Percentiles rank a stretch among this genome's conserved stretches.
Evolutionary conservation across 2,113 vertebrate species (phyloP).

Genomic region (Lagopus leucura): DNA sequence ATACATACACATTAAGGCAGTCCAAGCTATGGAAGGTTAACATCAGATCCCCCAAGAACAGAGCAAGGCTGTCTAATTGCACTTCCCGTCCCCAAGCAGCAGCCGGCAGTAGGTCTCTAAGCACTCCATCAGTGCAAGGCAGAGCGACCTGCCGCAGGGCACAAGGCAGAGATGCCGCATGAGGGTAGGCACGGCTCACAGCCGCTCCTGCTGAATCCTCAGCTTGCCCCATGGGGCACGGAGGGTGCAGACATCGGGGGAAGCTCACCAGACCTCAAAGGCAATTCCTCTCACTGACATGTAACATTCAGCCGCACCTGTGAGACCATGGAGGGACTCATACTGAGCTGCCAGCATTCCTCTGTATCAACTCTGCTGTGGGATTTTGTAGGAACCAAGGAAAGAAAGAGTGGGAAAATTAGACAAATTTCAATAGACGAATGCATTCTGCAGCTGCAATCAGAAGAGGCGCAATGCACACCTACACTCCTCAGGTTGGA

Average conservation of each 20-base stretch:
- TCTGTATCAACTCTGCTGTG: accelerated
- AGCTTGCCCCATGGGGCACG: neutral
- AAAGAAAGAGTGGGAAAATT: neutral
- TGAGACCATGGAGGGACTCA: neutral
- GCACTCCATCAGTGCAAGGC: neutral
- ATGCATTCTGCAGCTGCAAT: neutral
- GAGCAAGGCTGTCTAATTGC: neutral
- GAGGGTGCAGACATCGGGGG: neutral
- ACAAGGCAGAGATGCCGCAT: neutral
- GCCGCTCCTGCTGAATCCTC: neutral
- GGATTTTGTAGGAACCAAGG: neutral
- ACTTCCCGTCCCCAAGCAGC: neutral
- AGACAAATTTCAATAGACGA: neutral
- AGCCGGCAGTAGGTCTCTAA: neutral
- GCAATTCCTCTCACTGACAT: neutral
- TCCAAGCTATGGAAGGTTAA: neutral
- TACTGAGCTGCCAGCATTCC: neutral
- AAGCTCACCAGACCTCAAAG: neutral
- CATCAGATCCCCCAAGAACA: neutral
- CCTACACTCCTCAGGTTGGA: neutral
- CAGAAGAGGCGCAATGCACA: neutral
- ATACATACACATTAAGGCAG: neutral
- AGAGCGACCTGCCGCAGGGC: neutral
- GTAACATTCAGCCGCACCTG: accelerated
- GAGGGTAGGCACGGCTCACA: too few species aligned